Percentiles rank a stretch among this genome's conserved stretches.
Evolutionary conservation across 2,113 vertebrate species (phyloP).

Genomic region (Macaca mulatta): DNA sequence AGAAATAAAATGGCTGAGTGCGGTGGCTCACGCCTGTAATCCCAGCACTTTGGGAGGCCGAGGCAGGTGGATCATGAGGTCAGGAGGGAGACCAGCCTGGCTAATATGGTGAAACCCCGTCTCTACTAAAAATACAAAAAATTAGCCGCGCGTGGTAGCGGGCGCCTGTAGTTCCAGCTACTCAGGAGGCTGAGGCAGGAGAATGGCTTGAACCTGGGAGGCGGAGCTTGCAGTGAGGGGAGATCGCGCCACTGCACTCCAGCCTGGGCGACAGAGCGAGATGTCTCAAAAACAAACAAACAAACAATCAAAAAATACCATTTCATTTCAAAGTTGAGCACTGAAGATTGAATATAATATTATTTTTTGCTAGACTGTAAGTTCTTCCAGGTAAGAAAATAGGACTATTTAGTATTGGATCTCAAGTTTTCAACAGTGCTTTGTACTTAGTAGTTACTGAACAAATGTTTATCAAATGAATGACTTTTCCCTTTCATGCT

Average conservation of each 20-base stretch:
- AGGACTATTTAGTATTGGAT: not conserved
- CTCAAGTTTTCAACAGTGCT: not conserved
- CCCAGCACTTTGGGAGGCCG: too few species aligned
- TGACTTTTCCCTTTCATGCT: not conserved
- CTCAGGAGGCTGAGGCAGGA: too few species aligned
- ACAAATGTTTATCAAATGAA: not conserved
- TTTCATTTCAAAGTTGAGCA: not conserved
- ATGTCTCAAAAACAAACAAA: not conserved
- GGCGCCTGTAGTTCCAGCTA: too few species aligned
- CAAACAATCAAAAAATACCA: not conserved
- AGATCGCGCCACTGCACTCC: too few species aligned
- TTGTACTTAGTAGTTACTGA: not conserved
- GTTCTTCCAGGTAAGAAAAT: not conserved
- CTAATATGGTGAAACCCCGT: too few species aligned
- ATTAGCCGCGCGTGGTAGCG: too few species aligned
- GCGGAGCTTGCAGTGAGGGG: too few species aligned
- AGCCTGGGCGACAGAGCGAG: not conserved
- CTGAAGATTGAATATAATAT: not conserved
- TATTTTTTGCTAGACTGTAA: not conserved
- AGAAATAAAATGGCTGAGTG: not conserved
- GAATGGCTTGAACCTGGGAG: too few species aligned
- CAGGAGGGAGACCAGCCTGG: too few species aligned
- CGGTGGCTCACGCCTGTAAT: too few species aligned
- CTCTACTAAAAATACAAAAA: too few species aligned
- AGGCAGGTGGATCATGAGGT: too few species aligned